Evolutionary conservation across 30 jellyfish, hydroid and myxozoan genomes (phyloP).

Genomic region (Hydractinia echinata): DNA sequence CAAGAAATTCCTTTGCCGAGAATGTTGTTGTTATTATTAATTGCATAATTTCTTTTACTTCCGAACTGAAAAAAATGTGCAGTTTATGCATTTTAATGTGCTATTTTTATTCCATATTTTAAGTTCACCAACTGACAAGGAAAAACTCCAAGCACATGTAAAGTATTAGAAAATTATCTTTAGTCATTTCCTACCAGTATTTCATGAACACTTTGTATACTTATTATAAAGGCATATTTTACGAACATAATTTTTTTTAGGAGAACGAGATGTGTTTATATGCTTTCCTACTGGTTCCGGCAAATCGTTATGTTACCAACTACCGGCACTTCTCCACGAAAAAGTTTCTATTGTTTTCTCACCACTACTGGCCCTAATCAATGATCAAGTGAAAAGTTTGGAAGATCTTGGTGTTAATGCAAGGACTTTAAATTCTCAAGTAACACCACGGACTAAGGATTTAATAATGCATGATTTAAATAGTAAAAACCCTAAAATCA

Average conservation of each 20-base stretch:
- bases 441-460: slow-evolving; percentile 38
- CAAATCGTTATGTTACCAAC: slow-evolving; percentile 76
- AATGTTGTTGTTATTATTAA: too few relatives aligned
- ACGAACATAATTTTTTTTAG: slow-evolving; percentile 26
- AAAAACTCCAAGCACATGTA: too few relatives aligned
- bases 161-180: too few relatives aligned
- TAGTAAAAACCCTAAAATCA: slow-evolving; percentile 46
- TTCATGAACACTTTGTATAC: too few relatives aligned
- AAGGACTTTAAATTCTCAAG: slow-evolving; percentile 62
- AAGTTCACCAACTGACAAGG: too few relatives aligned
- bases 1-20: too few relatives aligned
- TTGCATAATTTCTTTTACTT: too few relatives aligned
- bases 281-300: slow-evolving; percentile 97
- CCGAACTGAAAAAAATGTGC: too few relatives aligned
- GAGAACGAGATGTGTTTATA: slow-evolving; percentile 70
- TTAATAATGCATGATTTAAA: slow-evolving; percentile 54
- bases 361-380: slow-evolving; percentile 79
- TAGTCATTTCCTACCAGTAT: too few relatives aligned
- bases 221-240: not conserved
- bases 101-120: too few relatives aligned
- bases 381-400: slow-evolving; percentile 58
- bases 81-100: too few relatives aligned
- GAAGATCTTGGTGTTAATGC: slow-evolving; percentile 69
- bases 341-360: slow-evolving; percentile 71
- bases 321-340: slow-evolving; percentile 55